Evolutionary conservation across 2,888 invertebrate species (phyloP), one percentile per base, ranked within the genome.

Genomic region (Graphium colonna): DNA sequence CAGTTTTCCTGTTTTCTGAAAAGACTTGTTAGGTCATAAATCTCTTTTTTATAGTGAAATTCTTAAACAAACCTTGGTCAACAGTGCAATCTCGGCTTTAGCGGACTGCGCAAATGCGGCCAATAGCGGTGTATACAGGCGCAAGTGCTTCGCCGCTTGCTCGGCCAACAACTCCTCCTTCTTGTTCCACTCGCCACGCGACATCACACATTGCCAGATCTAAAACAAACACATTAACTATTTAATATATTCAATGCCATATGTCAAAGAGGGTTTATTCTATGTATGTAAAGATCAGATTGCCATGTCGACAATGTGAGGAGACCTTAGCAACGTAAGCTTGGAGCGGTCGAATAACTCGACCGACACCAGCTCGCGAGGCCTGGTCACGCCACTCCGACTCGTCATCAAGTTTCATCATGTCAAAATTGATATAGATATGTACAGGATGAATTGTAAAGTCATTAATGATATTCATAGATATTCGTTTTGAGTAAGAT

Each of bases 181-280:
- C 88, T 98, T 98, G 88, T 98, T 98, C 98, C 98, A 98, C 87
- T 98, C 98, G 56, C 97, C 96, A 71, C 96, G 94, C 50, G 95
- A 94, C 98, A 98, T 98, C 69, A 98, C 94, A 62, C 97, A 96
- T 64, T 93, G 94, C 98, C 98, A 98, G 71, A 98, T 93, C 96
- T 96, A 55, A 2, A 0, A 63, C 60, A 36, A 1, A n/a, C 17
- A 9, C 9, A 38, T 51, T 28, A 43, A 13, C 42, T 12, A n/a
- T 36, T n/a, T 12, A 40, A 31, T 18, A 21, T 31, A 18, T n/a
- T 10, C 15, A 18, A 17, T 10, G 21, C n/a, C n/a, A n/a, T n/a
- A n/a, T n/a, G n/a, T n/a, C n/a, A n/a, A n/a, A n/a, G n/a, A n/a
- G n/a, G n/a, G n/a, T n/a, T 9, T 33, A 10, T 33, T 33, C 33